Base-by-base conservation (phyloP, 2,113 vertebrate species). In the Naja naja region DNA sequence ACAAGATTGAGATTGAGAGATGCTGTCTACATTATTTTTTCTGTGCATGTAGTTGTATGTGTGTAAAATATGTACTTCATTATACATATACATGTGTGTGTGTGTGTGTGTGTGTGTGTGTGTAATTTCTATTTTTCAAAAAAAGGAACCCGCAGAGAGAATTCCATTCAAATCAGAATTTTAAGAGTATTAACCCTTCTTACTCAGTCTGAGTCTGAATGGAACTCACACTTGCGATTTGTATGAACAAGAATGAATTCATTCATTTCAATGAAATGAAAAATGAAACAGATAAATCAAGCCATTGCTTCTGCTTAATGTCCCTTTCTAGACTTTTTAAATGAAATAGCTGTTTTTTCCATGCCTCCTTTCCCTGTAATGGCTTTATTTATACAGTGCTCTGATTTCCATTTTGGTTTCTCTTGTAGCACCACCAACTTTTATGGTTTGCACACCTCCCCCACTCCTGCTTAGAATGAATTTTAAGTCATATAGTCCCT, bases 391-490 rank as follows among this genome's bases (percentile, higher is more conserved):
- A 52, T n/a, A 92, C 22, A 85, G 3, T 5, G 5, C 23, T 90
- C 52, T 22, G 10, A 1, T 92, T 94, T 54, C 0, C 52, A 55
- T 86, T 69, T 47, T 87, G 25, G 39, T 88, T 64, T 11, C 53
- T 18, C 0, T 92, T 52, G 86, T 52, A 74, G 39, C 43, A 89
- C 23, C 12, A 43, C 14, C 81, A 25, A 0, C 1, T 12, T 49
- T 58, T 27, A 34, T 1, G 7, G 39, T 27, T 9, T 45, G 7
- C 85, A 64, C 52, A 23, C 54, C 88, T 89, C 39, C 49, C 88
- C 4, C 49, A 27, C 2, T 0, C 4, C 1, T 11, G 58, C 27
- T n/a, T 43, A 0, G 0, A 85, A 18, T 5, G 1, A 87, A 10
- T 43, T 85, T 87, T 93, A 95, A 94, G 14, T 54, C 25, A 87